Evolutionary conservation across 2,113 vertebrate genomes (phyloP), one percentile per base, ranked within the genome.

Genomic region (Nannobrachium achirus): DNA sequence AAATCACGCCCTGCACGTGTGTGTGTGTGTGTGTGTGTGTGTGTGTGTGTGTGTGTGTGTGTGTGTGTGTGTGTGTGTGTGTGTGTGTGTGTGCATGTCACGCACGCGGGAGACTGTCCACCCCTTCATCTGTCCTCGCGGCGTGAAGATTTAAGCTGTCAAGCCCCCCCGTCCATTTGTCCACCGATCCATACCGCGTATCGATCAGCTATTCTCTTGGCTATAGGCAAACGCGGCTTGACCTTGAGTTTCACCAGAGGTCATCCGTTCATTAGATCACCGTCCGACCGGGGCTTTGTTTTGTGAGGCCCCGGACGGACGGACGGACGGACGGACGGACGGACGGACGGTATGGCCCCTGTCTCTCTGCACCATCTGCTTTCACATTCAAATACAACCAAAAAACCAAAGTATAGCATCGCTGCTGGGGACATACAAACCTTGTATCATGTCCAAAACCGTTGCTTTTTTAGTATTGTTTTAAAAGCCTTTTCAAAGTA

Each of bases 161-260:
- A 80, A 51, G 69, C 18, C 0, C 71, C 71, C 63, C 70, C 73
- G 78, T 59, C 50, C 53, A 65, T 68, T 70, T 56, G 73, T 82
- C 68, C 60, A 11, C 60, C 2, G 78, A 83, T 85, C 80, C 16
- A 76, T 82, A 80, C 67, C 53, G 41, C 1, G 65, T 82, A 90
- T 86, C 69, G 86, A 90, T 89, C 70, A 72, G 64, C 56, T 79
- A 74, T 81, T 73, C 55, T 71, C 50, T 68, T 15, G 56, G 57
- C 61, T 53, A 49, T 10, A 63, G 25, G 3, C 25, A 33, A 33
- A 33, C 25, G 25, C 3, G 42, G 66, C 73, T 68, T 86, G 86
- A 90, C 87, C 86, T 89, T 89, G 79, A 79, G 44, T 72, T 74
- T 83, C 57, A 76, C 53, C 11, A 10, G 7, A 9, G 64, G 62